Evolutionary conservation across 2,888 invertebrate genomes (phyloP).

Genomic region (Drosophila limbata): DNA sequence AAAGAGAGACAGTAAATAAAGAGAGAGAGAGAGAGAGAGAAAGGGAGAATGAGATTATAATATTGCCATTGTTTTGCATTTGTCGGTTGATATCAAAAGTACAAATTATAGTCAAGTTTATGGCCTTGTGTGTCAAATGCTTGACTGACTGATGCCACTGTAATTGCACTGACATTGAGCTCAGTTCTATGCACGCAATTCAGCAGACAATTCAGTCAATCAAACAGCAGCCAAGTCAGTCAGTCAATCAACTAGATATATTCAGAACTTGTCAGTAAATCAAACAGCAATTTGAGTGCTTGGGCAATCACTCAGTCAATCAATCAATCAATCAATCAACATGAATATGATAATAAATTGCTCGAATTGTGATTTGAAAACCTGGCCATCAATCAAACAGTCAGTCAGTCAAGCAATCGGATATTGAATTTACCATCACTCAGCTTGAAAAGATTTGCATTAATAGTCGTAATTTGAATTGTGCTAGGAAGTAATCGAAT

Average conservation of each 20-base stretch:
- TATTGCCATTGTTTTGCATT: slow-evolving; percentile 65
- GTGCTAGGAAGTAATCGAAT: too few relatives aligned
- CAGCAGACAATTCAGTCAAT: slow-evolving; percentile 22
- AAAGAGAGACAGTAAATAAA: too few relatives aligned
- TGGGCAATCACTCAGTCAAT: too few relatives aligned
- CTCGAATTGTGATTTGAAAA: too few relatives aligned
- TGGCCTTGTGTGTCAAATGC: slow-evolving; percentile 35
- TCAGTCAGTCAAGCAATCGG: too few relatives aligned
- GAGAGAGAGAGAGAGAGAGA: slow-evolving; percentile 21
- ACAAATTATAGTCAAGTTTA: slow-evolving; percentile 27
- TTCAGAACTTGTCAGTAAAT: not conserved
- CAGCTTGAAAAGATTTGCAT: too few relatives aligned
- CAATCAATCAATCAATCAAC: not conserved
- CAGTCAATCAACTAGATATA: not conserved
- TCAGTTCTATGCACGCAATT: slow-evolving; percentile 23
- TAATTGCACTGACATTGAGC: slow-evolving; percentile 48
- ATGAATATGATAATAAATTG: too few relatives aligned
- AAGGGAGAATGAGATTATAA: slow-evolving; percentile 32
- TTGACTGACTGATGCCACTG: slow-evolving; percentile 8
- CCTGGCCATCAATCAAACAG: too few relatives aligned
- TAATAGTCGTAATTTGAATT: too few relatives aligned
- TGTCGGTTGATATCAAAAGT: slow-evolving; percentile 44
- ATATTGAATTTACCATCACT: too few relatives aligned
- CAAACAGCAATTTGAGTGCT: not conserved
- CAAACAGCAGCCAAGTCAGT: slow-evolving; percentile 6